Percentiles rank a stretch among this genome's conserved stretches.
phyloP scores from a whole-genome alignment of 2,888 invertebrate genomes.

The Microchrysa polita region DNA sequence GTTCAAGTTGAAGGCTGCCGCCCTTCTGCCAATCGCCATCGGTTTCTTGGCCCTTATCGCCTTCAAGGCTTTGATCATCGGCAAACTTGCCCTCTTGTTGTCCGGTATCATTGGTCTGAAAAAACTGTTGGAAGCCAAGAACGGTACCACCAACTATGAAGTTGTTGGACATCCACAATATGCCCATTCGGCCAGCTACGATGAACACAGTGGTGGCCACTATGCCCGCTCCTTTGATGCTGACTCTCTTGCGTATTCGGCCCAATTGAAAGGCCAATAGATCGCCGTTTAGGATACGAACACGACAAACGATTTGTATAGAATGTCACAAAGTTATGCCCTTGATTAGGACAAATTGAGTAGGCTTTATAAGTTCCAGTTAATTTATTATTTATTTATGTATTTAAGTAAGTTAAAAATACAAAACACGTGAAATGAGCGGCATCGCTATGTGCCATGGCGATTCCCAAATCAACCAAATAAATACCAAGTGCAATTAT shows the following conservation, averaged over 20 bases:
- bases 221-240: slow-evolving; percentile 75
- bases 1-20: slow-evolving; percentile 81
- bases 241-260: slow-evolving; percentile 78
- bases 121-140: slow-evolving; percentile 78
- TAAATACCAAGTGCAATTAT: slow-evolving; percentile 7
- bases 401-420: slow-evolving; percentile 2
- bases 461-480: background rate
- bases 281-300: too few species aligned
- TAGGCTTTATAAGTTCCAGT: background rate
- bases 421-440: background rate
- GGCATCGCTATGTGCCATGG: background rate
- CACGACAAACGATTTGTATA: too few species aligned
- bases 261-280: slow-evolving; percentile 63
- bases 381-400: slow-evolving; percentile 7
- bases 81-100: slow-evolving; percentile 83
- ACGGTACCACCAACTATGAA: slow-evolving; percentile 78
- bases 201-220: slow-evolving; percentile 66
- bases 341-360: background rate
- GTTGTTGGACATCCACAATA: slow-evolving; percentile 77
- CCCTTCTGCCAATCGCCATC: slow-evolving; percentile 79
- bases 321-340: too few species aligned
- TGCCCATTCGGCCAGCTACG: slow-evolving; percentile 66
- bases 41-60: slow-evolving; percentile 82
- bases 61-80: slow-evolving; percentile 84
- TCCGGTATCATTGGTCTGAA: slow-evolving; percentile 77